Percentiles rank a stretch among this genome's conserved stretches.
Evolutionary conservation across 2,113 vertebrate species (phyloP).

Genomic region (Mesitornis unicolor): DNA sequence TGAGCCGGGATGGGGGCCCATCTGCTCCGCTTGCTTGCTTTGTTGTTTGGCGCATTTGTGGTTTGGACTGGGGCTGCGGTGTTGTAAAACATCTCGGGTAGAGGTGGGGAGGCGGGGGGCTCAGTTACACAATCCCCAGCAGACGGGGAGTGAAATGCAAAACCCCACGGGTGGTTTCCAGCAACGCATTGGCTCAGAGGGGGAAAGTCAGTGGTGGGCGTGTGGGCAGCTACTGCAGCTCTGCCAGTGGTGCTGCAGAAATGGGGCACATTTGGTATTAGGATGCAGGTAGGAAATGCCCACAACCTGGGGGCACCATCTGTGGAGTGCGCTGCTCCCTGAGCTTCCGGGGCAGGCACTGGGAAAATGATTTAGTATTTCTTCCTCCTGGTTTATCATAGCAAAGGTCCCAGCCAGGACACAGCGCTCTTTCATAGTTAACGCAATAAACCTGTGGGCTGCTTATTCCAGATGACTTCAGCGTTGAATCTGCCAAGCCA

Average conservation of each 20-base stretch:
- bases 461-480: slow-evolving; percentile 28
- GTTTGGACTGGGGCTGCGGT: neutral
- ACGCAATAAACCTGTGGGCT: neutral
- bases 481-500: neutral
- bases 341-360: neutral
- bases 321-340: neutral
- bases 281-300: neutral
- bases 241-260: neutral
- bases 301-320: neutral
- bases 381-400: neutral
- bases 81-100: neutral
- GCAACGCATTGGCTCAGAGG: neutral
- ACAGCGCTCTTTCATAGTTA: neutral
- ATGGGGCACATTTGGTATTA: rapidly evolving
- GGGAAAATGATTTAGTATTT: neutral
- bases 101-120: slow-evolving; percentile 15
- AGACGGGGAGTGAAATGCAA: neutral
- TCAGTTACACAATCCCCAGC: neutral
- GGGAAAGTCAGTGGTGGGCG: neutral
- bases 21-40: neutral
- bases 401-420: neutral
- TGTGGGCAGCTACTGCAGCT: neutral
- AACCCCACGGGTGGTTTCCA: neutral
- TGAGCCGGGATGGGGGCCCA: neutral
- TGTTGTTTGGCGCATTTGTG: neutral